Evolutionary conservation across 2,113 vertebrate species (phyloP).

Genomic region (Aspiorhynchus laticeps): DNA sequence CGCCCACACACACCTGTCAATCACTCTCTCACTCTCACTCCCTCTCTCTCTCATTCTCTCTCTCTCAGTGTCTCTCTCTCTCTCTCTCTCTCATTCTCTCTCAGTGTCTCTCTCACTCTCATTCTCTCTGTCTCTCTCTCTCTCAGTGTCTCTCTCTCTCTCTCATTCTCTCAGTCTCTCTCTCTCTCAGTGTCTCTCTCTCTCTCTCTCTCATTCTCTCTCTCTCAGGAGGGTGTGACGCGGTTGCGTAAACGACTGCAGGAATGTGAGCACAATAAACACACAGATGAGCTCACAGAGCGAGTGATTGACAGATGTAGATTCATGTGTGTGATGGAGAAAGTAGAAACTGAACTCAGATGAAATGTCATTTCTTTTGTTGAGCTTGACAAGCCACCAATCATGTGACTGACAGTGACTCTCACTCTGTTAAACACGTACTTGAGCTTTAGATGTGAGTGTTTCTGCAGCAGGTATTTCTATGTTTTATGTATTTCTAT

Average conservation of each 20-base stretch:
- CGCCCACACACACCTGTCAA: neutral
- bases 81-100: neutral
- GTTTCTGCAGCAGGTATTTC: neutral
- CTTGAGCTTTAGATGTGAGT: neutral
- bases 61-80: neutral
- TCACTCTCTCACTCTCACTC: too few relatives aligned
- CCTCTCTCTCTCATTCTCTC: neutral
- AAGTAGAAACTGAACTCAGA: neutral
- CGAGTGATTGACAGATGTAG: neutral
- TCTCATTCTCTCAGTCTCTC: neutral
- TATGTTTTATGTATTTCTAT: too few relatives aligned
- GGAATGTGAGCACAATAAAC: neutral
- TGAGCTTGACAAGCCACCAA: neutral
- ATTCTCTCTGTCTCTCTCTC: neutral
- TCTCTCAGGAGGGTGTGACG: neutral
- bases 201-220: neutral
- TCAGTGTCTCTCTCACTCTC: neutral
- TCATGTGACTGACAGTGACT: neutral
- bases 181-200: neutral
- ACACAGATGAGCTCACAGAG: neutral
- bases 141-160: too few relatives aligned
- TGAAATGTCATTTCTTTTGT: neutral
- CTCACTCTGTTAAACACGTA: neutral
- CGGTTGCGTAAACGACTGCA: neutral
- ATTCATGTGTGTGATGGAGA: neutral